Percentiles rank a stretch among this genome's conserved stretches.
Evolutionary conservation across 2,888 invertebrate species (phyloP).

Genomic region (Mactromeris polynyma): DNA sequence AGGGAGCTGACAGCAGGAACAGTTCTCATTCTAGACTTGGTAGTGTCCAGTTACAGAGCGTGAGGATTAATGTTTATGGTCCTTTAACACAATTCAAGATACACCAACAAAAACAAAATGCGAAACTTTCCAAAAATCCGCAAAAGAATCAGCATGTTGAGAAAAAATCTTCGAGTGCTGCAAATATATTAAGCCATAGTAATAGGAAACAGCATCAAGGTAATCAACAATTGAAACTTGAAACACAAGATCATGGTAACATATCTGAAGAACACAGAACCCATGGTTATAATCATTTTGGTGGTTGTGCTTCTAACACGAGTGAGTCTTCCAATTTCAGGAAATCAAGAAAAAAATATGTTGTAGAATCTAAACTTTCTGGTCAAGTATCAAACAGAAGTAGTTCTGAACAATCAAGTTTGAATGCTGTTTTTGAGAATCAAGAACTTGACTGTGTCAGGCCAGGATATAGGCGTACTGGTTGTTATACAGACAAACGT

Average conservation of each 20-base stretch:
- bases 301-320: neutral
- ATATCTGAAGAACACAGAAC: neutral
- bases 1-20: neutral
- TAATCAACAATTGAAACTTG: neutral
- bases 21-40: slow-evolving; percentile 42
- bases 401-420: neutral
- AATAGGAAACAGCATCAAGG: neutral
- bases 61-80: slow-evolving; percentile 53
- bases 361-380: neutral
- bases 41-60: slow-evolving; percentile 55
- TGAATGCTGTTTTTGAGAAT: neutral
- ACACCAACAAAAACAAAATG: neutral
- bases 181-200: neutral
- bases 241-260: neutral
- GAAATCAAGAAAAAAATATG: neutral
- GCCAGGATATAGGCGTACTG: neutral
- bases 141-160: neutral
- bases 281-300: neutral
- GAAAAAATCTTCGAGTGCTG: neutral
- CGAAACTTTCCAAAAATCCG: neutral
- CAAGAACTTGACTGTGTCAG: neutral
- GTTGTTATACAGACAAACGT: neutral
- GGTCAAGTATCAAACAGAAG: neutral
- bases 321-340: neutral
- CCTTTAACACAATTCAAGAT: slow-evolving; percentile 30